A percentile compares a stretch with the other conserved stretches of the same genome.
Evolutionary conservation across 2,888 invertebrate genomes (phyloP).

Genomic region (Eulithis testata): DNA sequence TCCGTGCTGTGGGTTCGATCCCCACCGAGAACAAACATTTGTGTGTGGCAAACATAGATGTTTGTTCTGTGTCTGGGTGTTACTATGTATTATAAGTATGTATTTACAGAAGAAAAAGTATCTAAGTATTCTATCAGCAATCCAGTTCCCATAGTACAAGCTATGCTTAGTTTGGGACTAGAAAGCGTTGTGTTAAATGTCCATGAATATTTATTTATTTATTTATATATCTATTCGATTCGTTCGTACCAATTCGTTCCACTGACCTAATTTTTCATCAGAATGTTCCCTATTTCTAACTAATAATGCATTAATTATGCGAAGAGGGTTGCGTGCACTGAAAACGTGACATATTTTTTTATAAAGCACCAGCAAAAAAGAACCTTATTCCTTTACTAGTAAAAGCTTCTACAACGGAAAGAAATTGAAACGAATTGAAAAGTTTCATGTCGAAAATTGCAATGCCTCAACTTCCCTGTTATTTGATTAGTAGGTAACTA

Average conservation of each 20-base stretch:
- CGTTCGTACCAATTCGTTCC: conserved; percentile 32
- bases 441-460: conserved; percentile 33
- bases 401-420: neutral
- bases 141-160: too few relatives aligned
- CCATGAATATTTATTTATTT: too few relatives aligned
- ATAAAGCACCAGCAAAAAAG: neutral
- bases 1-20: too few relatives aligned
- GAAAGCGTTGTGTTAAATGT: too few relatives aligned
- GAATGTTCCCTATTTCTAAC: conserved; percentile 16
- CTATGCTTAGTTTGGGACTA: too few relatives aligned
- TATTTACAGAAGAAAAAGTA: too few relatives aligned
- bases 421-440: conserved; percentile 17
- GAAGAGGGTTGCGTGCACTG: conserved; percentile 41
- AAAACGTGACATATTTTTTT: conserved; percentile 31
- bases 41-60: too few relatives aligned
- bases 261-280: conserved; percentile 31
- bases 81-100: too few relatives aligned
- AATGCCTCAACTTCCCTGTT: conserved; percentile 32
- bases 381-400: conserved; percentile 7
- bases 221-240: too few relatives aligned
- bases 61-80: too few relatives aligned
- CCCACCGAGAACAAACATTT: too few relatives aligned
- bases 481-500: conserved; percentile 31
- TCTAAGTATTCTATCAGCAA: too few relatives aligned
- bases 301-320: conserved; percentile 44